Evolutionary conservation across 2,113 vertebrate species (phyloP).

Genomic region (Cyrtonyx montezumae): DNA sequence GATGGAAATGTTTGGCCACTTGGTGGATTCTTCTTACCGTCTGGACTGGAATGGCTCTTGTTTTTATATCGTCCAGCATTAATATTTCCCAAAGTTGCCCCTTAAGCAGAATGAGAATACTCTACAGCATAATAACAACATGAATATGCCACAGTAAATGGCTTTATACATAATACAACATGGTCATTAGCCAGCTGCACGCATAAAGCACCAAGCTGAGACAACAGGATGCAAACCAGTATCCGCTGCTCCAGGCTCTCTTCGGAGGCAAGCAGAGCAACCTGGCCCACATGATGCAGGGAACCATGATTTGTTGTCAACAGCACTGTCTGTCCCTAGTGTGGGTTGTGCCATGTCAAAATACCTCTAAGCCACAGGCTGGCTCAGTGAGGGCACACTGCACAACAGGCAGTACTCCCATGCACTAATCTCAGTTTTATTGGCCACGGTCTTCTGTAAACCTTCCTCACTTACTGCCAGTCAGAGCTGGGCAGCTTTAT

Average conservation of each 20-base stretch:
- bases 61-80: constrained; percentile 9
- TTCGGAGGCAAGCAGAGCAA: neutral
- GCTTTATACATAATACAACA: constrained; percentile 37
- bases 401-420: neutral
- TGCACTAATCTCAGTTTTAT: neutral
- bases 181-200: constrained; percentile 63
- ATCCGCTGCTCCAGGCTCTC: neutral
- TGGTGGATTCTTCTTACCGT: constrained; percentile 10
- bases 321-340: neutral
- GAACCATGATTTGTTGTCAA: neutral
- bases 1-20: constrained; percentile 66
- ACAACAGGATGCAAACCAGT: neutral
- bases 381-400: neutral
- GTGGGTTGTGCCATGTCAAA: neutral
- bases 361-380: neutral
- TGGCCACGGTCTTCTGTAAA: constrained; percentile 14
- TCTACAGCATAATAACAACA: constrained; percentile 23
- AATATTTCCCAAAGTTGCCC: constrained; percentile 53
- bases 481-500: neutral
- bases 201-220: constrained; percentile 1
- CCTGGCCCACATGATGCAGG: neutral
- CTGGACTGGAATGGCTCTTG: constrained; percentile 49
- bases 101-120: constrained; percentile 33
- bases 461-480: neutral
- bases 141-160: neutral